Conservation (phyloP, 1,140 invertebrate genomes). For the Arctopsyche grandis region DNA sequence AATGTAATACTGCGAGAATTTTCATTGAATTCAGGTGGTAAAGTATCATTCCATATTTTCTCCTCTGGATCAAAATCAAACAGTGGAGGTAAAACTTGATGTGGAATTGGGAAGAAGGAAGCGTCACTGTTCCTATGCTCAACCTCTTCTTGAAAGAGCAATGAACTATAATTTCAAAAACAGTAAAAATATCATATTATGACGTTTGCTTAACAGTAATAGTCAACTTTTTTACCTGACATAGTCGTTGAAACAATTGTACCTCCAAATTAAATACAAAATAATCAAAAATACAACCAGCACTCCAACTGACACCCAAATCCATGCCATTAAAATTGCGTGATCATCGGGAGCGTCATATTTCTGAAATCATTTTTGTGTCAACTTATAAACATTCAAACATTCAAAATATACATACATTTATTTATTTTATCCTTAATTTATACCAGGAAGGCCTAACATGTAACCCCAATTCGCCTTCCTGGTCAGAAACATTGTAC, state of each 20-base stretch:
- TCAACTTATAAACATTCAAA: too few relatives aligned
- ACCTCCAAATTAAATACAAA: constrained; percentile 38
- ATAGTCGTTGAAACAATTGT: constrained; percentile 36
- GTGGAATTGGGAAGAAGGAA: constrained; percentile 44
- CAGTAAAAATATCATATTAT: not conserved
- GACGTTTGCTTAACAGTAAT: not conserved
- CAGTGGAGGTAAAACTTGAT: constrained; percentile 46
- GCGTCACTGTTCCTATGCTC: constrained; percentile 41
- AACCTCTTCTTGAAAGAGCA: constrained; percentile 29
- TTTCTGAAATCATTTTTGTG: too few relatives aligned
- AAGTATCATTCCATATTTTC: constrained; percentile 15
- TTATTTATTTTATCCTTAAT: too few relatives aligned
- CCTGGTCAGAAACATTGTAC: too few relatives aligned
- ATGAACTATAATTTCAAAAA: constrained; percentile 8
- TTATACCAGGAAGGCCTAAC: too few relatives aligned
- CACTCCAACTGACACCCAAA: constrained; percentile 40
- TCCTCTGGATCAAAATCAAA: constrained; percentile 42
- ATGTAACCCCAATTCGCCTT: too few relatives aligned
- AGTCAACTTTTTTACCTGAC: constrained; percentile 25
- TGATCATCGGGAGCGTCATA: constrained; percentile 35
- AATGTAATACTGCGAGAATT: not conserved
- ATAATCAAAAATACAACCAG: constrained; percentile 29
- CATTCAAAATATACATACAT: too few relatives aligned
- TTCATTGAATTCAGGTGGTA: constrained; percentile 23
- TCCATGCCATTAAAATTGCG: constrained; percentile 34